phyloP scores from a whole-genome alignment of 2,888 invertebrate genomes.

The Papilio gigon region DNA sequence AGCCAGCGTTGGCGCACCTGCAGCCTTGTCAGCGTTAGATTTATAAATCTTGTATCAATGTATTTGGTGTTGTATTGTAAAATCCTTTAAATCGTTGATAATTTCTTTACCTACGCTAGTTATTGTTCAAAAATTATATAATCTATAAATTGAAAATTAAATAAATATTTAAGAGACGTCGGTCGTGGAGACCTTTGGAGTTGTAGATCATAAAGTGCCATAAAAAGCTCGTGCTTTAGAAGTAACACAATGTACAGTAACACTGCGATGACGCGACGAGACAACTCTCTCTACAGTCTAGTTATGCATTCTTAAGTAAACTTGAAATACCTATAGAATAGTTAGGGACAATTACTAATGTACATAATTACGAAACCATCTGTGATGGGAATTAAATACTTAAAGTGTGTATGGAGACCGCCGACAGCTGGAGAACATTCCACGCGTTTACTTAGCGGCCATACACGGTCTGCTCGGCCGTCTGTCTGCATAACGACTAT shows the following conservation, averaged over 20 bases:
- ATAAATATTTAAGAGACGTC: background rate
- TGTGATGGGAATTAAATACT: slow-evolving; percentile 42
- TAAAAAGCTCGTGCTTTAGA: slow-evolving; percentile 33
- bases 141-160: background rate
- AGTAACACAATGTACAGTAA: slow-evolving; percentile 13
- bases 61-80: slow-evolving; percentile 35
- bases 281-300: slow-evolving; percentile 6
- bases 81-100: slow-evolving; percentile 14
- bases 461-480: background rate
- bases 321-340: slow-evolving; percentile 41
- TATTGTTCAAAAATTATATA: background rate
- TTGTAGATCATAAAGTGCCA: slow-evolving; percentile 38
- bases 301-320: slow-evolving; percentile 32
- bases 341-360: slow-evolving; percentile 40
- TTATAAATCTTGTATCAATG: background rate
- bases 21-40: background rate
- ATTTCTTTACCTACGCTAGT: background rate
- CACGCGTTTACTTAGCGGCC: background rate
- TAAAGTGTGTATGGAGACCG: background rate
- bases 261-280: background rate
- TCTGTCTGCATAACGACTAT: too few relatives aligned
- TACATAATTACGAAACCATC: slow-evolving; percentile 43
- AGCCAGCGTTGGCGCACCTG: background rate
- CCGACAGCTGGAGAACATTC: slow-evolving; percentile 1
- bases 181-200: slow-evolving; percentile 30